Percentiles rank a stretch among this genome's conserved stretches.
Evolutionary conservation across 2,797 vertebrate species (phyloP).

Genomic region (Sebastes alutus): DNA sequence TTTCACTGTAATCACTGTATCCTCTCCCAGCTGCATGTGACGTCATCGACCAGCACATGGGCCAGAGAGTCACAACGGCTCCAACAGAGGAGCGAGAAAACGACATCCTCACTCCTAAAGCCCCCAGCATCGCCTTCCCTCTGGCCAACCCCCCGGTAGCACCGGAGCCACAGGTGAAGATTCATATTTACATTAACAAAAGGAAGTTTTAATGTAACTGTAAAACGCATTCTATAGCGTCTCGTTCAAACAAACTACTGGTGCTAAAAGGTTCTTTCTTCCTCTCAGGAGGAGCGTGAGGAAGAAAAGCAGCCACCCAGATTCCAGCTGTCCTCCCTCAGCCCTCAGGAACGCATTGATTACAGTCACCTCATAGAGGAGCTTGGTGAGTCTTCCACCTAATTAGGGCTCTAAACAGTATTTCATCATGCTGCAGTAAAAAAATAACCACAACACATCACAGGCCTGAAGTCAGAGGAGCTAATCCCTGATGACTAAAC

Average conservation of each 20-base stretch:
- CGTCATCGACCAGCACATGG: slow-evolving; percentile 74
- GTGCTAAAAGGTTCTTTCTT: slow-evolving; percentile 7
- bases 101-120: slow-evolving; percentile 85
- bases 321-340: slow-evolving; percentile 96
- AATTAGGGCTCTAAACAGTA: slow-evolving; percentile 9
- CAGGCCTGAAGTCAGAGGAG: slow-evolving; percentile 8
- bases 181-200: neutral
- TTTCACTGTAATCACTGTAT: neutral
- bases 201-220: neutral
- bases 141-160: slow-evolving; percentile 87
- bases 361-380: slow-evolving; percentile 96
- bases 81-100: slow-evolving; percentile 65
- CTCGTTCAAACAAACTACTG: neutral
- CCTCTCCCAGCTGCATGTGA: slow-evolving; percentile 83
- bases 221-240: fast-evolving
- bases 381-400: slow-evolving; percentile 84
- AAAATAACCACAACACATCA: neutral
- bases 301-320: slow-evolving; percentile 80
- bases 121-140: slow-evolving; percentile 90
- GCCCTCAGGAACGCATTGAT: slow-evolving; percentile 95
- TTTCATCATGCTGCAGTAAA: slow-evolving; percentile 35
- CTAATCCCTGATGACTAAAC: slow-evolving; percentile 17
- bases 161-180: slow-evolving; percentile 83
- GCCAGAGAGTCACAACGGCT: slow-evolving; percentile 52
- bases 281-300: slow-evolving; percentile 68